These are phyloP conservation scores for Agriopis aurantiaria DNA, from an alignment of 2,888 invertebrate genomes.

Conservation along the genomic window DNA sequence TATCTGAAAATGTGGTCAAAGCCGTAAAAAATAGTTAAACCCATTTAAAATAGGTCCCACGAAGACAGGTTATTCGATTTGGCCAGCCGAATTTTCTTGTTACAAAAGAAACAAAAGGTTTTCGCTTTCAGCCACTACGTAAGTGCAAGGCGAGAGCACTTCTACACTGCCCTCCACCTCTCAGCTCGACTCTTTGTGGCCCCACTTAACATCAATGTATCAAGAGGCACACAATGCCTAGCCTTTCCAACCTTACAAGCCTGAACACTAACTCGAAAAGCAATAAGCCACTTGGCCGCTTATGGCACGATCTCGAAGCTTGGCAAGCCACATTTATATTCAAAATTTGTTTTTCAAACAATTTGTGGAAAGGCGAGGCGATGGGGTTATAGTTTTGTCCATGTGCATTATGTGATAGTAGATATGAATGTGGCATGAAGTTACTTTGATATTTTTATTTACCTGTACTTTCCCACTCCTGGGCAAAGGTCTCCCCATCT, in stretches of 20 bases:
- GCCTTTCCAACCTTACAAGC: constrained; percentile 10
- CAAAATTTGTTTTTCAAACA: constrained; percentile 18
- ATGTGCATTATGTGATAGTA: too few species aligned
- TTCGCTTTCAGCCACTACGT: constrained; percentile 27
- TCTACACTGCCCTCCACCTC: constrained; percentile 22
- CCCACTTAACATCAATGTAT: constrained; percentile 36
- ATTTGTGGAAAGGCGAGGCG: constrained; percentile 13
- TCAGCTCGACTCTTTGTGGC: constrained; percentile 29
- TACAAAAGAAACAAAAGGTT: constrained; percentile 33
- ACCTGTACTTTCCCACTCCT: too few species aligned
- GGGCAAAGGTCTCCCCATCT: too few species aligned
- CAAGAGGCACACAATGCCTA: constrained; percentile 30
- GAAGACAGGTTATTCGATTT: constrained; percentile 17
- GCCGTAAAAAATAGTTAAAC: background rate
- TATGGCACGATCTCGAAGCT: constrained; percentile 28
- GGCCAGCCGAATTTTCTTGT: constrained; percentile 11
- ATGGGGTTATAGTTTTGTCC: background rate
- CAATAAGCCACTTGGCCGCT: constrained; percentile 24
- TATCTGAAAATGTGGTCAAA: background rate
- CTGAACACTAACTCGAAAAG: constrained; percentile 19
- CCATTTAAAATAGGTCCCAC: constrained; percentile 1
- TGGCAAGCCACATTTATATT: constrained; percentile 34
- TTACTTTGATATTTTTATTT: too few species aligned
- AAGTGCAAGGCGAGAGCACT: constrained; percentile 34
- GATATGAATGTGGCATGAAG: too few species aligned